Base-by-base conservation (phyloP, 2,888 invertebrate genomes). In the Brenthis ino region DNA sequence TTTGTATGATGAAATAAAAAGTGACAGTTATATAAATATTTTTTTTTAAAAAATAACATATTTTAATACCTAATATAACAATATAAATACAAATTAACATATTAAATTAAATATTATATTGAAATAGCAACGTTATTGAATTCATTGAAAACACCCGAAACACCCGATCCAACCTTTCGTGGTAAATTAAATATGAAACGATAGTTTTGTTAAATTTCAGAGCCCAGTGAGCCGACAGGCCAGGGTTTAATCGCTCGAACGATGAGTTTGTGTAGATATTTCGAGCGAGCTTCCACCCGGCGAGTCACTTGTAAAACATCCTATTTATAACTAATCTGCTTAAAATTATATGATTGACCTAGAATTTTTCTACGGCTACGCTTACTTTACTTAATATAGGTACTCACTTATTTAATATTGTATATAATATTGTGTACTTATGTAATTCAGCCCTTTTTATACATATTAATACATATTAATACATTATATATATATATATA, bases 141-240 rank as follows among this genome's bases (percentile, higher is more conserved):
- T 43, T 43, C 37, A 43, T 43, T 43, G 37, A 43, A 8, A 8
- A 43, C 11, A 8, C 37, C 37, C 37, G 11, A 43, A 8, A 43
- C 11, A 8, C 37, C 37, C 37, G 11, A 43, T 50, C 33, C 48
- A 33, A 60, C n/a, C 50, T n/a, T 50, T 50, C 50, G n/a, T 28
- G 58, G 28, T 13, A 60, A 60, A 60, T 60, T 60, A 50, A 68
- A 70, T 70, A 57, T 58, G 51, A 48, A 37, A 51, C 56, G 51
- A 63, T 67, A 67, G 63, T 67, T 56, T 63, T 63, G 61, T 63
- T 56, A 43, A 63, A 67, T 67, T 50, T 67, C 33, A 37, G 56
- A 33, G 56, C 50, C 24, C 67, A 67, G 24, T 67, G 67, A 67
- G 56, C 61, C 50, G 67, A 14, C 8, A 56, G 20, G 56, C 28